A percentile compares a stretch with the other conserved stretches of the same genome.
Evolutionary conservation across 1,140 invertebrate species (phyloP).

Genomic region (Drosophila pallidifrons): DNA sequence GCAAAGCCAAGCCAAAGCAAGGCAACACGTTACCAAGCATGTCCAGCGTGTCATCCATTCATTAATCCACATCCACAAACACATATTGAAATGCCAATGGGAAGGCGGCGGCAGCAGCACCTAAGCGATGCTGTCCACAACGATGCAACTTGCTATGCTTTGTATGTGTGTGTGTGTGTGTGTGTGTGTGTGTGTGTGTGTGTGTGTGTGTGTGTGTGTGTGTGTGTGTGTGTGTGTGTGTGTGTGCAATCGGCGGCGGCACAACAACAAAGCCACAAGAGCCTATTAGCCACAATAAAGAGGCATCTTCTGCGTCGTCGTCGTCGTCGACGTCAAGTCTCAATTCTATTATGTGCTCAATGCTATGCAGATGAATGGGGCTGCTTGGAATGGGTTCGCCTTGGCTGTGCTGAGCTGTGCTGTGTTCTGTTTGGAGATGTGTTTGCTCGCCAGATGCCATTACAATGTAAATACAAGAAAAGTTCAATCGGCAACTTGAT

Average conservation of each 20-base stretch:
- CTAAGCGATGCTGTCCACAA: constrained; percentile 15
- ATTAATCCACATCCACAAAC: constrained; percentile 67
- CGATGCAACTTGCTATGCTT: constrained; percentile 43
- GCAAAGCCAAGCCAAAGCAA: constrained; percentile 9
- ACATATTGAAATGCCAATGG: constrained; percentile 59
- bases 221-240: no score
- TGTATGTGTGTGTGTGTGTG: not conserved
- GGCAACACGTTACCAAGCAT: constrained; percentile 38
- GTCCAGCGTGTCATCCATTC: constrained; percentile 65
- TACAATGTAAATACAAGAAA: constrained; percentile 83
- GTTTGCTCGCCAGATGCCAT: constrained; percentile 78
- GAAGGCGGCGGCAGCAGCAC: constrained; percentile 32
- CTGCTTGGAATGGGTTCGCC: constrained; percentile 41
- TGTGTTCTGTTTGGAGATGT: constrained; percentile 45
- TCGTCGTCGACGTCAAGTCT: constrained; percentile 10
- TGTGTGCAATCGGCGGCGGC: constrained; percentile 64
- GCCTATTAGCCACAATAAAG: constrained; percentile 83
- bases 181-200: constrained; percentile 8
- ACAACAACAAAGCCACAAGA: constrained; percentile 75
- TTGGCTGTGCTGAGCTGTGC: not conserved
- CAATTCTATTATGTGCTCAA: constrained; percentile 73
- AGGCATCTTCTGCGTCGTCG: constrained; percentile 47
- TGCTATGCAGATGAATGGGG: constrained; percentile 79
- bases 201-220: no score
- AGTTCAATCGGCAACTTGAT: constrained; percentile 77